These are phyloP conservation scores for Onthophagus taurus DNA, from an alignment of 1,140 invertebrate species.

Conservation along the genomic window DNA sequence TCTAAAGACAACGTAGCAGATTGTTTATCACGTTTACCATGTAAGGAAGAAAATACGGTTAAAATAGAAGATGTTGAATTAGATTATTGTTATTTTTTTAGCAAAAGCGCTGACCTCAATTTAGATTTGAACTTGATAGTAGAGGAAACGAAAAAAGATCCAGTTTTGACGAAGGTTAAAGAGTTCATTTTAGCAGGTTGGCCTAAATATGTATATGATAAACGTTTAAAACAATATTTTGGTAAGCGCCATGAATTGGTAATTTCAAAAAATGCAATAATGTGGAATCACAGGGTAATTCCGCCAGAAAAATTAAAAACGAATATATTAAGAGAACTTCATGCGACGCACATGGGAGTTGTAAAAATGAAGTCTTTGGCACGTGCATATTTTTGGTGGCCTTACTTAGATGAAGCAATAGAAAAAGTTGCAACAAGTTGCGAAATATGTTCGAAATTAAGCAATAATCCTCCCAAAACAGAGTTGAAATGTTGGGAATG, in stretches of 20 bases:
- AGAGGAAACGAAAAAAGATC: too few relatives aligned
- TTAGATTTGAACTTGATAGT: too few relatives aligned
- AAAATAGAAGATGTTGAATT: background rate
- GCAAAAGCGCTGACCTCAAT: too few relatives aligned
- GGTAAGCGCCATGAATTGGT: slow-evolving; percentile 22
- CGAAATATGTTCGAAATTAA: background rate
- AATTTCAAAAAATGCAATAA: slow-evolving; percentile 29
- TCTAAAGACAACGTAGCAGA: too few relatives aligned
- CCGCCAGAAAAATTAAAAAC: slow-evolving; percentile 21
- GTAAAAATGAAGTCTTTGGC: slow-evolving; percentile 31
- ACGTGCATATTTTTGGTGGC: slow-evolving; percentile 25
- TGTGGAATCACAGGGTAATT: slow-evolving; percentile 27
- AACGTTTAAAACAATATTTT: too few relatives aligned
- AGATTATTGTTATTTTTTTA: too few relatives aligned
- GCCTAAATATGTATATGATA: too few relatives aligned
- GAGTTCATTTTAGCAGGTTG: too few relatives aligned
- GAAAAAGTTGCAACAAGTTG: slow-evolving; percentile 19
- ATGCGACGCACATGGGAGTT: slow-evolving; percentile 27
- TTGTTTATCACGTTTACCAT: slow-evolving; percentile 8
- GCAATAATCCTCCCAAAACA: background rate
- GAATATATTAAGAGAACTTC: slow-evolving; percentile 27
- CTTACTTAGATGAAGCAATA: slow-evolving; percentile 20
- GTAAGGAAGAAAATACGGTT: background rate
- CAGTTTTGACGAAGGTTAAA: too few relatives aligned
- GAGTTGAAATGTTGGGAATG: slow-evolving; percentile 8